Evolutionary conservation across 2,113 vertebrate genomes (phyloP).

Genomic region (Protobothrops flavoviridis): DNA sequence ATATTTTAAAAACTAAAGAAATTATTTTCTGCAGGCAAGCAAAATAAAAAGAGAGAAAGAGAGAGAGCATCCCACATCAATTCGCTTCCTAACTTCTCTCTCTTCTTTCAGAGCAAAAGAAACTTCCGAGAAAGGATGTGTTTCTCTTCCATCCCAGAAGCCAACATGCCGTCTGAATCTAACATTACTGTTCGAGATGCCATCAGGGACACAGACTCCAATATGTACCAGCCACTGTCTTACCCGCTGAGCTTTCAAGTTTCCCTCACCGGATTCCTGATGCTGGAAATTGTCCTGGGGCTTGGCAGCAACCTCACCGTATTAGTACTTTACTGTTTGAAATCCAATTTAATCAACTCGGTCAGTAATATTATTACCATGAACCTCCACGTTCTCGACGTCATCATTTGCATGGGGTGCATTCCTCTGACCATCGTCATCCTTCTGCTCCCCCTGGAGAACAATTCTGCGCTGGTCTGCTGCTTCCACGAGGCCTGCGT

Average conservation of each 20-base stretch:
- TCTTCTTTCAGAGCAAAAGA: conserved; percentile 71
- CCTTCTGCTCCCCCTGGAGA: conserved; percentile 89
- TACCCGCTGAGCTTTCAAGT: conserved; percentile 96
- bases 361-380: conserved; percentile 99
- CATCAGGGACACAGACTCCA: conserved; percentile 83
- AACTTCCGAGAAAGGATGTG: conserved; percentile 89
- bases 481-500: conserved; percentile 99
- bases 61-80: conserved; percentile 54
- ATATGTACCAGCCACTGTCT: conserved; percentile 84
- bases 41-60: background rate
- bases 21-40: conserved; percentile 29
- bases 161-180: conserved; percentile 90
- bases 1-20: background rate
- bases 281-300: conserved; percentile 95
- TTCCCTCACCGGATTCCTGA: conserved; percentile 93
- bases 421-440: conserved; percentile 96
- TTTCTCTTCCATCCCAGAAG: conserved; percentile 83
- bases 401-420: conserved; percentile 94
- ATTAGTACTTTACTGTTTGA: conserved; percentile 98
- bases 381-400: conserved; percentile 97
- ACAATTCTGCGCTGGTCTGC: conserved; percentile 91
- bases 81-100: conserved; percentile 68
- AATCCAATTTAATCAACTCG: conserved; percentile 98
- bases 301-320: conserved; percentile 98
- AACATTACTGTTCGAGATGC: conserved; percentile 96